phyloP scores from a whole-genome alignment of 2,113 vertebrate species.

The Strix aluco region DNA sequence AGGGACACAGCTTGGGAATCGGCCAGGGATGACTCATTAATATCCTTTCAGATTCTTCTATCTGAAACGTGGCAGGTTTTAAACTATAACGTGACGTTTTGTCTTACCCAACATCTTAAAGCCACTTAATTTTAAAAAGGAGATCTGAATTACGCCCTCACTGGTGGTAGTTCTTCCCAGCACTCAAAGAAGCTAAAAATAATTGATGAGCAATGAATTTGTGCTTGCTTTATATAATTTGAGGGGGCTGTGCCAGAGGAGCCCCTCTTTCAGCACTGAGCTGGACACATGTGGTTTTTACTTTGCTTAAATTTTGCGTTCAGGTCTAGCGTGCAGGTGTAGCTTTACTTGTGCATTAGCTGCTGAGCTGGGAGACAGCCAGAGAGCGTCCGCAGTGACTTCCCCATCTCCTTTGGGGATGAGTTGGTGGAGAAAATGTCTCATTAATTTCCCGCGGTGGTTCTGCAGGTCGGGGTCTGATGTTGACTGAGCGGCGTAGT shows the following conservation, averaged over 20 bases:
- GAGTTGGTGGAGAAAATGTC: background rate
- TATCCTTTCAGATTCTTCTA: background rate
- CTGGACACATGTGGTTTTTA: background rate
- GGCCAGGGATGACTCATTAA: background rate
- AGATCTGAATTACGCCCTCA: background rate
- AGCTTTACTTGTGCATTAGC: background rate
- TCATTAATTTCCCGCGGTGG: fast-evolving
- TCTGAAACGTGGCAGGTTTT: background rate
- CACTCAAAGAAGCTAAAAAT: background rate
- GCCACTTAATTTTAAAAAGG: background rate
- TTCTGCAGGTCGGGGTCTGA: background rate
- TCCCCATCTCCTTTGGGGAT: background rate
- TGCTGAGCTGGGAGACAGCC: background rate
- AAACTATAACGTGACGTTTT: fast-evolving
- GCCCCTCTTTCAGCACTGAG: background rate
- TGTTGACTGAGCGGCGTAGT: fast-evolving
- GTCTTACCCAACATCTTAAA: background rate
- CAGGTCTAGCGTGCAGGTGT: background rate
- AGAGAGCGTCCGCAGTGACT: background rate
- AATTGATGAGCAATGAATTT: background rate
- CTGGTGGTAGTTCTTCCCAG: background rate
- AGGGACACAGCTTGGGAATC: background rate
- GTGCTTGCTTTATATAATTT: background rate
- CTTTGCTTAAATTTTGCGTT: background rate
- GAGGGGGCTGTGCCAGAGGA: background rate